phyloP scores from a whole-genome alignment of 2,113 vertebrate genomes.

The Urocitellus parryii region DNA sequence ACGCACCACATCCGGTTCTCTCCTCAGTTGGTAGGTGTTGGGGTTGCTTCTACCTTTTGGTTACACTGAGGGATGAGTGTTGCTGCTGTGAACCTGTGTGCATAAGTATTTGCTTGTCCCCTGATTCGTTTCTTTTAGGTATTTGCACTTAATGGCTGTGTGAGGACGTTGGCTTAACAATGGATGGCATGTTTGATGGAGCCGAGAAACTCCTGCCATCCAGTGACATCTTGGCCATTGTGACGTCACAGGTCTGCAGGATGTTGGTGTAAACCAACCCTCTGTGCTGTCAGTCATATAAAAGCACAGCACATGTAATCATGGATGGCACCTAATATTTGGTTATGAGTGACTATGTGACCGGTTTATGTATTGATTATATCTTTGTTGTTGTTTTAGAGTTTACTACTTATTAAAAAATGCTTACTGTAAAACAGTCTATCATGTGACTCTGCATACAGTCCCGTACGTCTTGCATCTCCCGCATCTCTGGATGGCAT shows the following conservation, averaged over 20 bases:
- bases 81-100: too few relatives aligned
- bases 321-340: neutral
- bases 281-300: neutral
- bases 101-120: neutral
- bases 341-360: neutral
- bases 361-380: neutral
- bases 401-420: neutral
- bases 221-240: neutral
- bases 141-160: neutral
- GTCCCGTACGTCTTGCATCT: neutral
- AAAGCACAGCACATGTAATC: neutral
- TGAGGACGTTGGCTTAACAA: neutral
- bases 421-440: neutral
- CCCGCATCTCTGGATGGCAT: neutral
- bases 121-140: neutral
- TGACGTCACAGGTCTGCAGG: neutral
- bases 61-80: neutral
- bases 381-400: neutral
- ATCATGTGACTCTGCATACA: fast-evolving
- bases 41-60: neutral
- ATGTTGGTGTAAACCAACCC: neutral
- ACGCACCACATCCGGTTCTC: neutral
- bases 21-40: neutral
- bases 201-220: neutral
- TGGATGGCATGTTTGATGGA: neutral